phyloP scores from a whole-genome alignment of 2,888 invertebrate genomes.

The Ophion obscuratus region DNA sequence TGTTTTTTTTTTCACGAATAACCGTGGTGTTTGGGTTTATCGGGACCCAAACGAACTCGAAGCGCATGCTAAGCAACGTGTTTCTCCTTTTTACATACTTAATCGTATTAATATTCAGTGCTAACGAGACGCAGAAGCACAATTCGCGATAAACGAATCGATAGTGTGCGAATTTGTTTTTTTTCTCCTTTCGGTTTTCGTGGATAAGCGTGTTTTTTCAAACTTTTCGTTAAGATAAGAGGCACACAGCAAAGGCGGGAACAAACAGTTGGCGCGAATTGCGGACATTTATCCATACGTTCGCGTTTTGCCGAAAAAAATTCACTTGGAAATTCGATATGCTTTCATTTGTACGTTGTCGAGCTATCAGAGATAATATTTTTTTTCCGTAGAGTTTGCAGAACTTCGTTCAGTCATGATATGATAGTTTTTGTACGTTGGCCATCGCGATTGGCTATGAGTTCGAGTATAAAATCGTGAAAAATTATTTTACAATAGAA shows the following conservation, averaged over 20 bases:
- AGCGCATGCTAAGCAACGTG: not conserved
- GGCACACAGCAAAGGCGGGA: slow-evolving; percentile 71
- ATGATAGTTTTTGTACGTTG: slow-evolving; percentile 14
- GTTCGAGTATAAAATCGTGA: not conserved
- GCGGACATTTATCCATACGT: slow-evolving; percentile 3
- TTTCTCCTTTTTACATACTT: not conserved
- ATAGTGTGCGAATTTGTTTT: slow-evolving; percentile 41
- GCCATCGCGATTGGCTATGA: slow-evolving; percentile 2
- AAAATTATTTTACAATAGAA: not conserved
- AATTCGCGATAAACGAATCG: slow-evolving; percentile 26
- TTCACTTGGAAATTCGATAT: slow-evolving; percentile 46
- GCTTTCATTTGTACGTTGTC: not conserved
- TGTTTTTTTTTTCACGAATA: not conserved
- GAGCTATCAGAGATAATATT: not conserved
- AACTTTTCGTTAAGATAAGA: slow-evolving; percentile 29
- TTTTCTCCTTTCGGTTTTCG: slow-evolving; percentile 44
- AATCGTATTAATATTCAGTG: not conserved
- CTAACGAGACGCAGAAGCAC: not conserved
- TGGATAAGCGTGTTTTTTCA: slow-evolving; percentile 54
- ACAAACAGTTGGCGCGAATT: slow-evolving; percentile 61
- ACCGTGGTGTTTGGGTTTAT: not conserved
- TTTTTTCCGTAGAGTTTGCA: not conserved
- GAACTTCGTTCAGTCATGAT: not conserved
- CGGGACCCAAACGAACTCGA: not conserved
- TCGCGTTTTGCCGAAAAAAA: slow-evolving; percentile 9